Evolutionary conservation across 2,113 vertebrate species (phyloP).

Genomic region (Herpetotheres cachinnans): DNA sequence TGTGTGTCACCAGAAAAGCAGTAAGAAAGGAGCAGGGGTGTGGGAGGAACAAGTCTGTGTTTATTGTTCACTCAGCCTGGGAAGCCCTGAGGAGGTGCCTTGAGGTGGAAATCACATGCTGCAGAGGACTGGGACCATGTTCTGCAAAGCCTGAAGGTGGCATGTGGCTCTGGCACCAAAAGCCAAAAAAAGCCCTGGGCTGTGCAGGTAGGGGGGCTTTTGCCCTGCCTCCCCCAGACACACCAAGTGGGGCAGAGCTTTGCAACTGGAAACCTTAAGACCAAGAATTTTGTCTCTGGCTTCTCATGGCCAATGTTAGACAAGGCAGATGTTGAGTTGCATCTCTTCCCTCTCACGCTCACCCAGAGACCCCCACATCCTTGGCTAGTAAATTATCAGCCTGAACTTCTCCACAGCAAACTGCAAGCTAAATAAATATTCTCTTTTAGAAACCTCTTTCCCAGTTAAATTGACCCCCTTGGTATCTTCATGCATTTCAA

Average conservation of each 20-base stretch:
- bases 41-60: background rate
- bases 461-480: constrained; percentile 7
- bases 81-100: background rate
- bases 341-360: background rate
- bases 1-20: background rate
- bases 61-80: background rate
- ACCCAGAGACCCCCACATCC: background rate
- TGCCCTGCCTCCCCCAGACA: background rate
- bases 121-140: background rate
- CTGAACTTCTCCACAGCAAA: background rate
- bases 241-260: background rate
- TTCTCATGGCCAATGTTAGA: background rate
- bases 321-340: background rate
- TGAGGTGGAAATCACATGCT: background rate
- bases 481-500: constrained; percentile 58
- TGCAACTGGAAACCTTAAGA: background rate
- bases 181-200: fast-evolving
- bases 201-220: background rate
- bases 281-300: background rate
- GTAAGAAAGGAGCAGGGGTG: background rate
- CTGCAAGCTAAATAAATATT: constrained; percentile 28
- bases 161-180: background rate
- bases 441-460: constrained; percentile 5
- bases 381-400: background rate
- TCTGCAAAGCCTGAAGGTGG: background rate